Evolutionary conservation across 2,888 invertebrate genomes (phyloP).

Genomic region (Dicyrtomina minuta): DNA sequence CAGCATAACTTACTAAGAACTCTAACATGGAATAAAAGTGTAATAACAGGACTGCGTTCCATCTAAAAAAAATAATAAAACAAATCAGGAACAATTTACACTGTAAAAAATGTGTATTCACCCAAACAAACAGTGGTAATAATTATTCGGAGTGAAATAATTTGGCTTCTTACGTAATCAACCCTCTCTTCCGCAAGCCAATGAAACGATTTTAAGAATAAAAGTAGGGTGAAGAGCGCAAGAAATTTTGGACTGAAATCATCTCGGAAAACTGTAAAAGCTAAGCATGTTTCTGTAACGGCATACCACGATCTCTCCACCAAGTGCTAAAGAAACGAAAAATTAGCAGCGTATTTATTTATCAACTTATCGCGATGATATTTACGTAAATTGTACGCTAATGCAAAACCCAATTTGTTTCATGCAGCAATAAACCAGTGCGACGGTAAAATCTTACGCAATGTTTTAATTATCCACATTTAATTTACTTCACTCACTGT

Average conservation of each 20-base stretch:
- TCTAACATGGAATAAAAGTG: constrained; percentile 89
- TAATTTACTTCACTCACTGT: too few relatives aligned
- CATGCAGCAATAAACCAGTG: background rate
- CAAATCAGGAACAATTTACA: too few relatives aligned
- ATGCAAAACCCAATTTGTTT: too few relatives aligned
- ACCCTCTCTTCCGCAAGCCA: constrained; percentile 99
- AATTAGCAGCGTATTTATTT: constrained; percentile 5
- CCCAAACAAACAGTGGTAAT: constrained; percentile 25
- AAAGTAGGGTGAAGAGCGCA: constrained; percentile 89
- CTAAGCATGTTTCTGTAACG: constrained; percentile 98
- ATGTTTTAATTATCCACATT: too few relatives aligned
- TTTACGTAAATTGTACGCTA: too few relatives aligned
- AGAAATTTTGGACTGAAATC: constrained; percentile 99
- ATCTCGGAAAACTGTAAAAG: constrained; percentile 97
- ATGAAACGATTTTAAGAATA: constrained; percentile 98
- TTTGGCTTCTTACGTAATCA: constrained; percentile 81
- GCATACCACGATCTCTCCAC: constrained; percentile 99
- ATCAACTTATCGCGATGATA: too few relatives aligned
- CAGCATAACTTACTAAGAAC: constrained; percentile 67
- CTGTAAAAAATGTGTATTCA: too few relatives aligned
- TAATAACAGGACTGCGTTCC: constrained; percentile 97
- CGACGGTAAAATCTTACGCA: too few relatives aligned
- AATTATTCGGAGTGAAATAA: background rate
- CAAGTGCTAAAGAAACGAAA: constrained; percentile 73
- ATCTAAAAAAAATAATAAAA: constrained; percentile 69